Evolutionary conservation across 2,113 vertebrate species (phyloP).

Genomic region (Numida meleagris): DNA sequence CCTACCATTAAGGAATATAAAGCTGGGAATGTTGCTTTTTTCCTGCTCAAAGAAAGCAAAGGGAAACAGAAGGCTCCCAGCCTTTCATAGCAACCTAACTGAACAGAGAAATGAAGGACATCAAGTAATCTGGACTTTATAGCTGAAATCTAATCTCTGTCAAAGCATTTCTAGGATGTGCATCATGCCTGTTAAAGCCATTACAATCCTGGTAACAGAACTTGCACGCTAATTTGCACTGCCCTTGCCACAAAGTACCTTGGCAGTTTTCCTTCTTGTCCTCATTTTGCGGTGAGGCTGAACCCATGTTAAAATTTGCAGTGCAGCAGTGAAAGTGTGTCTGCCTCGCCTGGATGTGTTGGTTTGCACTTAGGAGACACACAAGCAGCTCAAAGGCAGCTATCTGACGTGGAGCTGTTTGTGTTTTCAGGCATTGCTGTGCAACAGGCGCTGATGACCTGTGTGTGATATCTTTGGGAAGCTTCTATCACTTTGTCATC

Average conservation of each 20-base stretch:
- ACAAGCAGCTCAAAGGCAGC: background rate
- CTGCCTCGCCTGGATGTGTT: background rate
- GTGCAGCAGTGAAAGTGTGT: background rate
- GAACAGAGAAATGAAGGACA: background rate
- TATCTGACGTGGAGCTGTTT: background rate
- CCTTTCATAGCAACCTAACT: background rate
- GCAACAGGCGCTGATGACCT: background rate
- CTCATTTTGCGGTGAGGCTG: background rate
- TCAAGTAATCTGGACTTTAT: background rate
- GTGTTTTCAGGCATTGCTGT: background rate
- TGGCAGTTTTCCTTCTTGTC: background rate
- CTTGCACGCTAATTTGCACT: background rate
- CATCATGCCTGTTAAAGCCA: background rate
- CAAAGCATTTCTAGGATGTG: background rate
- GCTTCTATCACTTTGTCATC: background rate
- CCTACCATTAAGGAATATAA: background rate
- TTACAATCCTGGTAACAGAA: background rate
- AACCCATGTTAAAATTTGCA: rapidly evolving
- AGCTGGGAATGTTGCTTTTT: background rate
- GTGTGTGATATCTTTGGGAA: background rate
- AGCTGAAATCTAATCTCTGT: conserved; percentile 12
- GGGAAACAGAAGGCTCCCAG: background rate
- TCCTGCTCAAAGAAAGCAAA: background rate
- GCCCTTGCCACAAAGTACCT: background rate
- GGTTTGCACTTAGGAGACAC: background rate